A percentile compares a stretch with the other conserved stretches of the same genome.
These are phyloP conservation scores for Xestobium rufovillosum DNA, from an alignment of 2,888 invertebrate genomes.

Conservation along the genomic window DNA sequence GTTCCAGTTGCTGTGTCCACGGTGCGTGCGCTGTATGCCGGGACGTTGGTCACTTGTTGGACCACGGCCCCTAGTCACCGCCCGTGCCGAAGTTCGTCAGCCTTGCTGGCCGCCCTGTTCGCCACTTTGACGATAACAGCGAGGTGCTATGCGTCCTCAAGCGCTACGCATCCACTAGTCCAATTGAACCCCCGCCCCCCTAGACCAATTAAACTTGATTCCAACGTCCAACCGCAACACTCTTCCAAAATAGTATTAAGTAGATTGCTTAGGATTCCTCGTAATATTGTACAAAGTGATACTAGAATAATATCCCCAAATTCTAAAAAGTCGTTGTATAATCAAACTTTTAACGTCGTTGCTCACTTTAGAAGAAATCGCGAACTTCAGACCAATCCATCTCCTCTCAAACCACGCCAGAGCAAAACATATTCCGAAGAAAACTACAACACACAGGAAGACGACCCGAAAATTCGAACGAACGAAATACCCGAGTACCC, in stretches of 20 bases:
- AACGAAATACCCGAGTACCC: constrained; percentile 1
- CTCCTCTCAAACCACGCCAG: constrained; percentile 17
- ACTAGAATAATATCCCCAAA: constrained; percentile 34
- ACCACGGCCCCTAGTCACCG: constrained; percentile 37
- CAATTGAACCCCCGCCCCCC: constrained; percentile 22
- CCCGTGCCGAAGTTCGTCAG: constrained; percentile 29
- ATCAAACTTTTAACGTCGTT: constrained; percentile 26
- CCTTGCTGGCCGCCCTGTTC: constrained; percentile 36
- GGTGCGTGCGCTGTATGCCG: constrained; percentile 36
- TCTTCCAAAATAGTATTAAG: constrained; percentile 39
- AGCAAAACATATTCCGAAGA: constrained; percentile 10
- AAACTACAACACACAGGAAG: not conserved
- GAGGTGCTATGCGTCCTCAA: constrained; percentile 51
- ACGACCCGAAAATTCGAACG: too few relatives aligned
- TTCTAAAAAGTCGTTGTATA: constrained; percentile 28
- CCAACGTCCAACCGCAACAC: constrained; percentile 30
- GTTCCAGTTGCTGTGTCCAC: constrained; percentile 27
- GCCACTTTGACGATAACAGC: constrained; percentile 50
- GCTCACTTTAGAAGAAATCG: constrained; percentile 24
- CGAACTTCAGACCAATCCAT: constrained; percentile 21
- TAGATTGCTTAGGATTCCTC: constrained; percentile 29
- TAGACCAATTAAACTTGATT: constrained; percentile 34
- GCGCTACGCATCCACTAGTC: constrained; percentile 25
- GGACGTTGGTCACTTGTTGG: constrained; percentile 37
- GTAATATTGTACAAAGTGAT: constrained; percentile 34